A percentile compares a stretch with the other conserved stretches of the same genome.
These are phyloP conservation scores for Takifugu rubripes DNA, from an alignment of 2,797 vertebrate species.

Conservation along the genomic window DNA sequence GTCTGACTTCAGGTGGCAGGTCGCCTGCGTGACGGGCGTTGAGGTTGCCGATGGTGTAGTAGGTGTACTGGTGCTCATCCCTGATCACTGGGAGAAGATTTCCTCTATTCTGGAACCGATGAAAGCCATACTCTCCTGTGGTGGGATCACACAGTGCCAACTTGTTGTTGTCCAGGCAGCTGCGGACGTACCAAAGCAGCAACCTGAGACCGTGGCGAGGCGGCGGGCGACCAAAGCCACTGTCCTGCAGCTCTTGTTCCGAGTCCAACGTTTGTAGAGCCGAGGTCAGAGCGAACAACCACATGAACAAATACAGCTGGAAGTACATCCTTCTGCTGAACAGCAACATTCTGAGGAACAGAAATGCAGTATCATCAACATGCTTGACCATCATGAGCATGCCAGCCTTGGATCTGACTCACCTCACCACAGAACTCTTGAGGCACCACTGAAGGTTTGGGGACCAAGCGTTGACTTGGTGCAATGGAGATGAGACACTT, in stretches of 20 bases:
- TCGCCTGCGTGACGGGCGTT: conserved; percentile 44
- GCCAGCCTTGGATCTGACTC: too few relatives aligned
- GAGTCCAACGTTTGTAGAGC: conserved; percentile 56
- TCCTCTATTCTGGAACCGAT: conserved; percentile 45
- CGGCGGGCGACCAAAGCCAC: conserved; percentile 63
- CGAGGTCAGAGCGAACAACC: conserved; percentile 19
- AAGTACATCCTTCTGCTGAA: not conserved
- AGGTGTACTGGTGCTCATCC: conserved; percentile 40
- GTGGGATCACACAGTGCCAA: conserved; percentile 59
- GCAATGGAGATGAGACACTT: too few relatives aligned
- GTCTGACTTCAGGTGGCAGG: conserved; percentile 62
- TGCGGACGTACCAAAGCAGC: conserved; percentile 65
- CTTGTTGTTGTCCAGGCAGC: conserved; percentile 74
- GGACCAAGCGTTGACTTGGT: too few relatives aligned
- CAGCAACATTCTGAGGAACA: conserved; percentile 10
- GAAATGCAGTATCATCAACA: not conserved
- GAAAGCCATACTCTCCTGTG: conserved; percentile 60
- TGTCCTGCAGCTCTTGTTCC: conserved; percentile 48
- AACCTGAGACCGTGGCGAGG: conserved; percentile 65
- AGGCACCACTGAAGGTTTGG: too few relatives aligned
- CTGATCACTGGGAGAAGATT: conserved; percentile 61
- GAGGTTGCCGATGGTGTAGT: conserved; percentile 73
- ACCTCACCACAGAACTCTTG: too few relatives aligned
- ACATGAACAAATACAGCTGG: conserved; percentile 24
- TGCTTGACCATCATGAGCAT: not conserved